These are phyloP conservation scores for Drosophila ironensis DNA, from an alignment of 1,140 invertebrate genomes.

Conservation along the genomic window DNA sequence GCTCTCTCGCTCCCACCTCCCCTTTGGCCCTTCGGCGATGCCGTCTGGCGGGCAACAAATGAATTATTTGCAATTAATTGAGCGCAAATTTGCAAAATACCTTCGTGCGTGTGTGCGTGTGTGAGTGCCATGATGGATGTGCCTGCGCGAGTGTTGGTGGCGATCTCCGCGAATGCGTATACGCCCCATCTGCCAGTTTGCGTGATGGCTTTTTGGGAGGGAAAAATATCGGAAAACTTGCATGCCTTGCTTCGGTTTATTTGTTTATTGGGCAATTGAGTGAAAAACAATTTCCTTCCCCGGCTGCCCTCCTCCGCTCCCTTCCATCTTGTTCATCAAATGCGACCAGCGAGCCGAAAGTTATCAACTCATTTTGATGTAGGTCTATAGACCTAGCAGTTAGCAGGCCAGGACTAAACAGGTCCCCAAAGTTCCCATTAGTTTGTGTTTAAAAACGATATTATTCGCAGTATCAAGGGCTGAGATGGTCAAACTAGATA, in stretches of 20 bases:
- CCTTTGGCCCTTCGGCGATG: background rate
- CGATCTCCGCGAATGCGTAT: slow-evolving; percentile 47
- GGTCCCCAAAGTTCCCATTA: no score
- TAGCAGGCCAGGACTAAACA: no score
- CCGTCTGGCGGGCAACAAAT: slow-evolving; percentile 60
- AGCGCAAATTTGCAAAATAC: slow-evolving; percentile 81
- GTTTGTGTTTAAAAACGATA: no score
- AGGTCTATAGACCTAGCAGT: no score
- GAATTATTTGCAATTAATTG: slow-evolving; percentile 81
- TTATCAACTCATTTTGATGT: no score
- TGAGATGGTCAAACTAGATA: no score
- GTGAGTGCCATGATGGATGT: slow-evolving; percentile 62
- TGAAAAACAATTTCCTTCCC: slow-evolving; percentile 27
- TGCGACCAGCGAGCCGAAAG: no score
- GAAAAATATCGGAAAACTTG: background rate
- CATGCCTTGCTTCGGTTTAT: slow-evolving; percentile 9
- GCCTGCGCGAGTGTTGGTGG: slow-evolving; percentile 17
- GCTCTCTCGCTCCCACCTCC: background rate
- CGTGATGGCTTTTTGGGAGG: background rate
- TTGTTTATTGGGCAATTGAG: slow-evolving; percentile 38
- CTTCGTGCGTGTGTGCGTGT: slow-evolving; percentile 59
- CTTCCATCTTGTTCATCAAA: no score
- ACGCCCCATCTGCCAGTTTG: slow-evolving; percentile 18
- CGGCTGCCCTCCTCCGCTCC: no score
- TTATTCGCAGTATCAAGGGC: no score